A percentile compares a stretch with the other conserved stretches of the same genome.
Conservation (phyloP, 2,797 vertebrate genomes). For the Clarias laeviceps region DNA sequence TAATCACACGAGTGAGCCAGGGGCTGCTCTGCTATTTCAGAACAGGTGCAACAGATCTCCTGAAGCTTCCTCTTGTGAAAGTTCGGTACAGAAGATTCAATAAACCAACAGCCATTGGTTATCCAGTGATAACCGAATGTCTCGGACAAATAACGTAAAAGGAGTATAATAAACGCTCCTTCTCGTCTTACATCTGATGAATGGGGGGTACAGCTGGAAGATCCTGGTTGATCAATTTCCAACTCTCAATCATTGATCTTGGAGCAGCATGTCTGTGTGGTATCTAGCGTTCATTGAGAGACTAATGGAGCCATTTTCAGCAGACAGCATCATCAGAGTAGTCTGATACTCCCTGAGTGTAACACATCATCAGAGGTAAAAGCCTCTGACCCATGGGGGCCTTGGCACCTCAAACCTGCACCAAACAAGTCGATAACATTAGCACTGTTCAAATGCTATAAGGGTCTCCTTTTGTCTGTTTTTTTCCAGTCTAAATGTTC, state of each 20-base stretch:
- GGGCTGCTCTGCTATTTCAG: slow-evolving; percentile 1
- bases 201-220: slow-evolving; percentile 2
- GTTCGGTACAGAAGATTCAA: not conserved
- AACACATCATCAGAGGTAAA: slow-evolving; percentile 22
- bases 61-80: not conserved
- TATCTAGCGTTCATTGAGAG: slow-evolving; percentile 7
- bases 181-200: slow-evolving; percentile 31
- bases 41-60: slow-evolving; percentile 26
- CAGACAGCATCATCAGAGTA: slow-evolving; percentile 16
- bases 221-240: slow-evolving; percentile 14
- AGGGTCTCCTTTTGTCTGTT: not conserved
- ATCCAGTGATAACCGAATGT: too few relatives aligned
- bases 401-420: slow-evolving; percentile 1
- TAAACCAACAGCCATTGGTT: too few relatives aligned
- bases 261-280: not conserved
- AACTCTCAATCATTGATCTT: slow-evolving; percentile 1
- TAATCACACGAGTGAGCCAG: slow-evolving; percentile 4
- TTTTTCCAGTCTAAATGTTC: not conserved
- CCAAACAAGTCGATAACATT: slow-evolving; percentile 19
- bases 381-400: slow-evolving; percentile 22
- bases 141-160: not conserved
- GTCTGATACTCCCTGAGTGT: slow-evolving; percentile 30
- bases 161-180: not conserved
- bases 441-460: not conserved
- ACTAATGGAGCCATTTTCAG: slow-evolving; percentile 40